Base-by-base conservation (phyloP, 2,113 vertebrate genomes). In the Oceanodroma tethys region DNA sequence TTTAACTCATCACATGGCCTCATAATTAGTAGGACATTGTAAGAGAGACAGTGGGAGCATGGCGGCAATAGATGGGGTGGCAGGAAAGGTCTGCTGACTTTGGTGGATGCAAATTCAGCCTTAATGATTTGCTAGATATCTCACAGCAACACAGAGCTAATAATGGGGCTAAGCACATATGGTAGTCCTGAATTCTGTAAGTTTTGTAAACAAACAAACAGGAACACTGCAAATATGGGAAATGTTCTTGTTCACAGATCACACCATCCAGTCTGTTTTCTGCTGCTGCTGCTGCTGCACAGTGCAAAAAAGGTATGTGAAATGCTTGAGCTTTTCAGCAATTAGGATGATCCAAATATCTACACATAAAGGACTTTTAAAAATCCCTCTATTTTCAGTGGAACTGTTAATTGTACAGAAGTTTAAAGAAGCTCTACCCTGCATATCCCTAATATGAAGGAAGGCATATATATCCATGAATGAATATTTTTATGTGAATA, bases 221-320 rank as follows among this genome's bases (percentile, higher is more conserved):
- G 32, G 6, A 93, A 65, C 17, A 32, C 21, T 90, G 36, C 11
- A 82, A 82, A 87, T 58, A 67, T 3, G 11, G 29, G 80, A 86
- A 92, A 96, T 98, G 88, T 92, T 97, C 45, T 98, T 97, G 16
- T 96, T 97, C 93, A 81, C 97, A 98, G 98, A 98, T 94, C 98
- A 98, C 25, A 97, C 96, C 81, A 95, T 98, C 93, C 98, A 98
- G 88, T 98, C 98, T 7, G 88, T 98, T 66, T 98, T 98, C 96
- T 98, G 98, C 66, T 98, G 98, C 89, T 98, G 98, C 75, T 96
- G 96, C 91, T 98, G 98, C 93, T 98, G 97, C 48, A 86, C 97
- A 2, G 36, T 98, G 45, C 98, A 98, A 93, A 98, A 98, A 86
- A 96, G 98, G 98, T 98, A 97, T 67, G 96, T 96, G 53, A 59